Evolutionary conservation across 2,797 vertebrate species (phyloP), one percentile per base, ranked within the genome.

Genomic region (Lepilemur ruficaudatus): DNA sequence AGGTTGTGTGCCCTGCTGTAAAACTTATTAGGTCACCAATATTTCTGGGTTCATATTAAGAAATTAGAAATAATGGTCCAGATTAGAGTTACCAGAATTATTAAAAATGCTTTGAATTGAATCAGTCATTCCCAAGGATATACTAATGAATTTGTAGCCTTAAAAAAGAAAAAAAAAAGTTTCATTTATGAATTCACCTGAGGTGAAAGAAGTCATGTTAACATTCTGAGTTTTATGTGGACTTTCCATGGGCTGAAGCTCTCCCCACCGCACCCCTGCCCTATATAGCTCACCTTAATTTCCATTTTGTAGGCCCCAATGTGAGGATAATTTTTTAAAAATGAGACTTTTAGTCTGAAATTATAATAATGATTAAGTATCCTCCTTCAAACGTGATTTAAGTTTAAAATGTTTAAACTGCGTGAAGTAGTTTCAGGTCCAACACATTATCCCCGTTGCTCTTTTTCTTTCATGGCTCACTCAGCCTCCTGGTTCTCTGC

Each of bases 31-130:
- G 98, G 98, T 98, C 98, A 98, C 98, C 98, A 98, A 98, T 98
- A 98, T 98, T 98, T 98, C 97, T 98, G 95, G 97, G 97, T 98
- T 98, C 94, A 81, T 98, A 98, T 98, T 97, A 97, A 98, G 97
- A 98, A 98, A 98, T 98, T 98, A 98, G 98, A 98, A 98, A 98
- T 98, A 98, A 98, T 98, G 98, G 98, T 98, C 97, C 98, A 98
- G 98, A 98, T 98, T 98, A 98, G 97, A 96, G 98, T 98, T 98
- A 98, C 98, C 98, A 98, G 97, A 98, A 98, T 97, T 96, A 95
- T 98, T 97, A 98, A 98, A 98, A 98, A 97, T 97, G 95, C 97
- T 98, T 98, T 99, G 98, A 98, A 98, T 98, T 97, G 98, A 98
- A 93, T 98, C 98, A 98, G 95, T 97, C 30, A 0, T 98, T 98